Evolutionary conservation across 2,797 vertebrate genomes (phyloP).

Genomic region (Artibeus jamaicensis): DNA sequence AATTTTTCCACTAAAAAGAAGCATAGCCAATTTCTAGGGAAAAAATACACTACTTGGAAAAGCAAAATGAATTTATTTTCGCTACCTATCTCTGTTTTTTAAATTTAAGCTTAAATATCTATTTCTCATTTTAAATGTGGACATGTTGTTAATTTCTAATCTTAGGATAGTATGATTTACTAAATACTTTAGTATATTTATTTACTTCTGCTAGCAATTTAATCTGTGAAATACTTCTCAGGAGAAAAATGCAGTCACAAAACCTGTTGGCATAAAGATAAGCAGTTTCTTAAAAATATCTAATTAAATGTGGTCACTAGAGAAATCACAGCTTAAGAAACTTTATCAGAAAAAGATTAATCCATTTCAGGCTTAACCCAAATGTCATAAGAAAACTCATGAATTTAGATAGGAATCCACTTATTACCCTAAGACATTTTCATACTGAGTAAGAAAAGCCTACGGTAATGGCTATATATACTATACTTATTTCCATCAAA

Average conservation of each 20-base stretch:
- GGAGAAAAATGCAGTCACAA: conserved; percentile 73
- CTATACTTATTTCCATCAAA: conserved; percentile 83
- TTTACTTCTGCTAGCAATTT: conserved; percentile 76
- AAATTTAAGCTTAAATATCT: conserved; percentile 58
- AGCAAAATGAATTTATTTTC: conserved; percentile 34
- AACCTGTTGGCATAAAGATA: conserved; percentile 86
- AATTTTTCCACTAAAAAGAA: conserved; percentile 2
- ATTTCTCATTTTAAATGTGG: conserved; percentile 44
- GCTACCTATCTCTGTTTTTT: conserved; percentile 26
- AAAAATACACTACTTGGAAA: conserved; percentile 23
- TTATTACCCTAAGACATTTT: conserved; percentile 85
- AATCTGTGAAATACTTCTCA: conserved; percentile 78
- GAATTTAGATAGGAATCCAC: conserved; percentile 89
- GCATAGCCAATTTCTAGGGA: neutral
- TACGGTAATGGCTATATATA: conserved; percentile 80
- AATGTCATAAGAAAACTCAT: conserved; percentile 86
- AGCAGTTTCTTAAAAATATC: conserved; percentile 87
- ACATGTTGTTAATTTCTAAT: conserved; percentile 74
- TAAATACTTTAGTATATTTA: conserved; percentile 60
- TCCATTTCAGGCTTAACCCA: conserved; percentile 85
- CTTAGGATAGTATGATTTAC: conserved; percentile 58
- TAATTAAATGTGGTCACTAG: conserved; percentile 86
- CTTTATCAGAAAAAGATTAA: conserved; percentile 87
- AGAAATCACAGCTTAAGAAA: conserved; percentile 86
- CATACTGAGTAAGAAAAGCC: conserved; percentile 79